These are phyloP conservation scores for Casuarius casuarius DNA, from an alignment of 2,113 vertebrate species.

Conservation along the genomic window DNA sequence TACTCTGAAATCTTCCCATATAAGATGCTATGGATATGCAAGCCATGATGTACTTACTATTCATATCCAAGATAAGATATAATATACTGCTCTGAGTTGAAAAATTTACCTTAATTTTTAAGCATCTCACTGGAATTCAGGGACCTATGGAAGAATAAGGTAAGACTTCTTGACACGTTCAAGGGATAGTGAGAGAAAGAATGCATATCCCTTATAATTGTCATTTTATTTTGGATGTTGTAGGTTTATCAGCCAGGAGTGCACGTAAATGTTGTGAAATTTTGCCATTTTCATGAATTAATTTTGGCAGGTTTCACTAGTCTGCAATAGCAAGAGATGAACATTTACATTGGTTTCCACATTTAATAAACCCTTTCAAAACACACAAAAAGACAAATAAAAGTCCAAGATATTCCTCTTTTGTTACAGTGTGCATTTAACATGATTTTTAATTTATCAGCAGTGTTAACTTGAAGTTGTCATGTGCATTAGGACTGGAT, in stretches of 20 bases:
- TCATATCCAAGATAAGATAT: not conserved
- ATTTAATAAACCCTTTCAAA: not conserved
- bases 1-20: not conserved
- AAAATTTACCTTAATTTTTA: slow-evolving; percentile 26
- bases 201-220: not conserved
- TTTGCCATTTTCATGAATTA: not conserved
- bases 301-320: not conserved
- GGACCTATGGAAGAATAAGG: not conserved
- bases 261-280: not conserved
- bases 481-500: not conserved
- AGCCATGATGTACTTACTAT: not conserved
- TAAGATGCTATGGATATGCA: not conserved
- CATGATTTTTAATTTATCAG: not conserved
- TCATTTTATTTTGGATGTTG: not conserved
- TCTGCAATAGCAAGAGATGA: slow-evolving; percentile 1
- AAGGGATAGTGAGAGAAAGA: not conserved
- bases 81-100: not conserved
- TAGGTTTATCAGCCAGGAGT: not conserved
- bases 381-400: not conserved
- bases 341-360: not conserved
- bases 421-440: not conserved
- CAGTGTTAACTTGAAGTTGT: not conserved
- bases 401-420: not conserved
- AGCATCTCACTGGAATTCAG: slow-evolving; percentile 25
- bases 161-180: not conserved